Evolutionary conservation across 2,797 vertebrate genomes (phyloP), one percentile per base, ranked within the genome.

Genomic region (Oophaga sylvatica): DNA sequence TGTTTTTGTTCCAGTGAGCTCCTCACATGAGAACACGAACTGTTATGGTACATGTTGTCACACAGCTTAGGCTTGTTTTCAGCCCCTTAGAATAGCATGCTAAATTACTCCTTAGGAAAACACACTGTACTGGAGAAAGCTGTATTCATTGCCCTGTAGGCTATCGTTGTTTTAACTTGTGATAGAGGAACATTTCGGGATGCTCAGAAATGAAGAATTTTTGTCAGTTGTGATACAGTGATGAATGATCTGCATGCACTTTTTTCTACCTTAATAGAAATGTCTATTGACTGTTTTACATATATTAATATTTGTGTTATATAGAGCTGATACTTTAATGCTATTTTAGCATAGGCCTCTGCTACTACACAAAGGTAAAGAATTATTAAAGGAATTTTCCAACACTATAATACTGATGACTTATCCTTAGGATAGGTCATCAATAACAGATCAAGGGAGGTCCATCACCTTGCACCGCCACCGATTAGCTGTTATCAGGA

Each of bases 91-190:
- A 81, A 73, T 76, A 87, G 62, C 56, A 81, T 75, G 79, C 9
- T 26, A 81, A 79, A 87, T 75, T 63, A 79, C 20, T 75, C 45
- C 85, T 86, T 81, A 75, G 68, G 63, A 87, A 81, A 75, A 57
- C 48, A 80, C 26, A 80, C 65, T 45, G 63, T n/a, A 48, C 62
- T 71, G 53, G 13, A 78, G 75, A 12, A 80, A 26, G 35, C 26
- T 48, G 63, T 80, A 59, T 48, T 56, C 70, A 41, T 59, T 60
- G 35, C 26, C 29, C 59, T 59, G 12, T 20, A 53, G 12, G 41
- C 75, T 26, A 1, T 67, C 12, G 45, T 68, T 10, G 70, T 70
- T 45, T 86, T 1, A 12, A 53, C 65, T 48, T 5, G 26, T 80
- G n/a, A 26, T 26, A n/a, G 59, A 65, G 29, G 9, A 31, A 85